These are phyloP conservation scores for Eulemur mongoz DNA, from an alignment of 2,797 vertebrate species.

Conservation along the genomic window DNA sequence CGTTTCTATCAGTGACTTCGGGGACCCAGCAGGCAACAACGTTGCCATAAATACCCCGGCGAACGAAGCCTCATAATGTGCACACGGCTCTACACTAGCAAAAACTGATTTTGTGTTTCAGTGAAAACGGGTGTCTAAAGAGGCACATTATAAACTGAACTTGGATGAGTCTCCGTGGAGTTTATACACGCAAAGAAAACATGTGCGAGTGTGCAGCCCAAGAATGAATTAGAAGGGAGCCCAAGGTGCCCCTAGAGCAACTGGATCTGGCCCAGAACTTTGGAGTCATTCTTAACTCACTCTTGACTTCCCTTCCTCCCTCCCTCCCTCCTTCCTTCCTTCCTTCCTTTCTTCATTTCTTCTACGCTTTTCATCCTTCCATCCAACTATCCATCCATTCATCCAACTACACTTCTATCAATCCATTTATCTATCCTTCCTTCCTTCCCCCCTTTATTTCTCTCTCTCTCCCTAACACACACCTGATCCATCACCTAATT, in stretches of 20 bases:
- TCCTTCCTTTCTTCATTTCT: no score
- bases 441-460: background rate
- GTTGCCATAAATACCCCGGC: background rate
- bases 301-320: background rate
- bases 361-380: no score
- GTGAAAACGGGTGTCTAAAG: background rate
- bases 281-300: background rate
- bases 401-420: no score
- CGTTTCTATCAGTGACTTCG: background rate
- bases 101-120: background rate
- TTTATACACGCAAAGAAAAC: background rate
- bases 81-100: rapidly evolving
- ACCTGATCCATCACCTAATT: background rate
- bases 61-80: rapidly evolving
- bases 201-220: background rate
- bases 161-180: background rate
- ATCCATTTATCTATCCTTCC: no score
- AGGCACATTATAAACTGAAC: background rate
- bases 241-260: background rate
- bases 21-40: background rate
- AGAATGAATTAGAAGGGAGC: background rate
- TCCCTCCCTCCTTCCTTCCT: no score
- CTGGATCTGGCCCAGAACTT: background rate
- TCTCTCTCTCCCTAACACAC: background rate
- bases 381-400: no score